These are phyloP conservation scores for Smutsia gigantea DNA, from an alignment of 2,797 vertebrate genomes.

Conservation along the genomic window DNA sequence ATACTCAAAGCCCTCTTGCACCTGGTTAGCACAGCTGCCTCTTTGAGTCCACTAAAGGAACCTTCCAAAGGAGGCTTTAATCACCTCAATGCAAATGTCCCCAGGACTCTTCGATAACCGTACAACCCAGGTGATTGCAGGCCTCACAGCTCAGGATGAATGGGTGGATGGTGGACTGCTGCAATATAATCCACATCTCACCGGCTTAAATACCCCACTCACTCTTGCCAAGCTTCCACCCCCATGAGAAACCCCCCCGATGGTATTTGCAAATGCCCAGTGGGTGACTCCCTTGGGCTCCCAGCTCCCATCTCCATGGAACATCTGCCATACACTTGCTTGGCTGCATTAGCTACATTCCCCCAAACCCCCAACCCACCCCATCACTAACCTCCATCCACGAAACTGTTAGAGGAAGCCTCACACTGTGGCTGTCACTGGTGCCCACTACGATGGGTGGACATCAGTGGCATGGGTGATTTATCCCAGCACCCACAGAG, in stretches of 20 bases:
- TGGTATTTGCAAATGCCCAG: not conserved
- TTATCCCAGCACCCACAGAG: not conserved
- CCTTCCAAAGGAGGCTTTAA: not conserved
- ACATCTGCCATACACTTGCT: accelerated
- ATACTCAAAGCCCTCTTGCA: not conserved
- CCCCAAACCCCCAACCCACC: accelerated
- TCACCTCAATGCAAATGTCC: not conserved
- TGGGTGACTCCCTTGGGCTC: not conserved
- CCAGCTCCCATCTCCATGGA: not conserved
- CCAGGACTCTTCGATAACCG: not conserved
- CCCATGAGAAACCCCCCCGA: not conserved
- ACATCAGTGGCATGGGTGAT: not conserved
- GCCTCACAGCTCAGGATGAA: not conserved
- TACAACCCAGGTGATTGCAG: not conserved
- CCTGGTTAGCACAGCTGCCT: not conserved
- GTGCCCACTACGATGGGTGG: not conserved
- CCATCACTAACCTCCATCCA: not conserved
- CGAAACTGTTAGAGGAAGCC: not conserved
- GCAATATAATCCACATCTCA: not conserved
- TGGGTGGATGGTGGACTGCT: too few species aligned
- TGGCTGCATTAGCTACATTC: not conserved
- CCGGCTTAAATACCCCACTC: not conserved
- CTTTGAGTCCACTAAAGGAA: not conserved
- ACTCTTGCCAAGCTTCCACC: not conserved
- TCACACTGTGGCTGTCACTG: not conserved